Evolutionary conservation across 2,888 invertebrate species (phyloP), one percentile per base, ranked within the genome.

Genomic region (Drosophila koepferae): DNA sequence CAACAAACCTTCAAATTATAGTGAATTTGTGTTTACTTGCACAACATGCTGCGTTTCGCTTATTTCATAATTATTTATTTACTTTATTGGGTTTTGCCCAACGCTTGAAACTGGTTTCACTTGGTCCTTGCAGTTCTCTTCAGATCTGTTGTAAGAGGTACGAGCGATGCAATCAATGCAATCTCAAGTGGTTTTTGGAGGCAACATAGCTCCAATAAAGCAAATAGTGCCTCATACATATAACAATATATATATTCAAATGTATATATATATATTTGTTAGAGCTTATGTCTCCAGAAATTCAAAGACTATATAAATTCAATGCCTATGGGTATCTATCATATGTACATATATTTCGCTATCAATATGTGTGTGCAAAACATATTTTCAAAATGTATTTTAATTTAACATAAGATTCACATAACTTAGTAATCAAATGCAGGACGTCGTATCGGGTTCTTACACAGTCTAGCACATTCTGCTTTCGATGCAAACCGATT

Each of bases 1-100:
- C 63, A 78, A 88, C n/a, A 34, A 78, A 71, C 85, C 85, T 85
- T 85, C 77, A 69, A 70, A 65, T 51, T 74, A 58, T 77, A 84
- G 71, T 74, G 67, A 72, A 73, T 77, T 79, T 48, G 14, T 68
- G 20, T 67, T 75, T 68, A 63, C 69, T 59, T 40, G 34, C 41
- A 66, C 69, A 87, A 64, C 69, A 77, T 67, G 48, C 23, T 31
- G 63, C 46, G 53, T 8, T 54, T 34, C 60, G 54, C 18, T 68
- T 36, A 64, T 58, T 63, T 63, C 44, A 40, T 28, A 20, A 53
- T 60, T 60, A 51, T 64, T 36, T 53, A 38, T 41, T 36, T 18
- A 14, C 41, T 28, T 23, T 16, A 40, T 6, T 28, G 72, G 60
- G 69, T 44, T 69, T 68, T 80, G 20, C 72, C 72, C 67, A 53